Percentiles rank a stretch among this genome's conserved stretches.
Conservation (phyloP, 2,888 invertebrate genomes). For the Drosophila mettleri region DNA sequence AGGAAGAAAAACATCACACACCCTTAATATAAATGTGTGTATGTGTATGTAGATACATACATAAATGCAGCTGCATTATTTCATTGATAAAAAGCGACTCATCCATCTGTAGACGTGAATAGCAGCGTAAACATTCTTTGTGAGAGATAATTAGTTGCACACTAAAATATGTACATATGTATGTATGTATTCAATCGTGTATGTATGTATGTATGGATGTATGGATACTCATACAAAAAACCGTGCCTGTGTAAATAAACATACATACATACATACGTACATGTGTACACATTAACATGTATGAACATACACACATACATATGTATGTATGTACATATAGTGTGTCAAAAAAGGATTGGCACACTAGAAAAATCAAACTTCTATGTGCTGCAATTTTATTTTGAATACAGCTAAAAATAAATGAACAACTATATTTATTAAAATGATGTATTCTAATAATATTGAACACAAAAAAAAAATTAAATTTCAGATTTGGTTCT, state of each 20-base stretch:
- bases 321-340: not conserved
- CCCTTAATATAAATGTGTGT: not conserved
- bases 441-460: too few relatives aligned
- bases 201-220: not conserved
- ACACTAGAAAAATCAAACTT: too few relatives aligned
- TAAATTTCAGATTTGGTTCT: too few relatives aligned
- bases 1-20: not conserved
- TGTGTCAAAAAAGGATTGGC: too few relatives aligned
- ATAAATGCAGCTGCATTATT: constrained; percentile 1
- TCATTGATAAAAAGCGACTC: constrained; percentile 22
- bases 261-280: not conserved
- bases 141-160: constrained; percentile 33
- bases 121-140: constrained; percentile 36
- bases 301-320: too few relatives aligned
- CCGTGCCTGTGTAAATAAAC: not conserved
- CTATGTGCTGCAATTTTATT: too few relatives aligned
- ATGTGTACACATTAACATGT: not conserved
- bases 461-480: too few relatives aligned
- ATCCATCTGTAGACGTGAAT: constrained; percentile 11
- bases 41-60: not conserved
- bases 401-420: too few relatives aligned
- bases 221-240: not conserved
- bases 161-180: constrained; percentile 9
- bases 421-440: too few relatives aligned
- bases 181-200: too few relatives aligned